Evolutionary conservation across 1,140 invertebrate species (phyloP), one percentile per base, ranked within the genome.

Genomic region (Propsilocerus akamusi): DNA sequence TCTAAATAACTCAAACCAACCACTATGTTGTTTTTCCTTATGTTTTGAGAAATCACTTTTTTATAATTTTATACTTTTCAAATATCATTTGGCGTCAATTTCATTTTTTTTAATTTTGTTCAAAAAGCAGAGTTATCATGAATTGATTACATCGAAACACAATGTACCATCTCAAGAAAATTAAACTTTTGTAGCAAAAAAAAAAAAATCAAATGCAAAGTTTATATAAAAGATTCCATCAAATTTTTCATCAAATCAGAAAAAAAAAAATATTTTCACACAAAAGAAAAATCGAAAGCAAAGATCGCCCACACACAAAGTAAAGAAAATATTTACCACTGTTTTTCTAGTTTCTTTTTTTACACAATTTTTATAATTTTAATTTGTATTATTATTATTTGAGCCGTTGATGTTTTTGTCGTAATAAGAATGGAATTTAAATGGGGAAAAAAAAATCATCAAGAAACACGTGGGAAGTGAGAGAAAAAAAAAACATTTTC

Each of bases 1-100:
- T 81, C 72, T 84, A 83, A 83, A 65, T 62, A 20, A 17, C 14
- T 41, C 8, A 17, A 41, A 20, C 2, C 11, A n/a, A 41, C 17
- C 17, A 10, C n/a, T 20, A 11, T 30, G 10, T 30, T n/a, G 28
- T 30, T 30, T 30, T 30, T 30, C n/a, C n/a, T 11, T 30, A 11
- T 11, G 28, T 30, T 30, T 30, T n/a, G 28, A 30, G 28, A 30
- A 30, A 30, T 30, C n/a, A 41, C 8, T 41, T n/a, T 41, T 20
- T 41, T 41, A 41, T 41, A 20, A 20, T 20, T 41, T 20, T 20
- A 8, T 41, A 14, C 14, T 41, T 41, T 41, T 41, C 22, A 41
- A 20, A 17, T 30, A 17, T 41, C 34, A 41, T 22, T 41, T 41
- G 17, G 34, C 34, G 34, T 41, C 14, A 41, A 7, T 41, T 41